phyloP scores from a whole-genome alignment of 2,113 vertebrate species.

The Danio rerio region DNA sequence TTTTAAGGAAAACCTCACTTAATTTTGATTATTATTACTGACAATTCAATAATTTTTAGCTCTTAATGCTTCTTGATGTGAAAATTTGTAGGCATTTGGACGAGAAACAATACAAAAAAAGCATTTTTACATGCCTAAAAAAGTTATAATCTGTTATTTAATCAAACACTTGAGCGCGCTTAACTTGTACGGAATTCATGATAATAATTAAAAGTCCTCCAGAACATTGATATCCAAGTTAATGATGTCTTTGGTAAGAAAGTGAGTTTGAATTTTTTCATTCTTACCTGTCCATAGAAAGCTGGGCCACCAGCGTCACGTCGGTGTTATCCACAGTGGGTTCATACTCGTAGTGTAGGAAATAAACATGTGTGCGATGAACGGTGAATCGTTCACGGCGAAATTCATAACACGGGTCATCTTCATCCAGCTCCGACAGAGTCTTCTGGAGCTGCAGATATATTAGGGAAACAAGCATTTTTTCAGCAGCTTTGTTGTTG shows the following conservation, averaged over 20 bases:
- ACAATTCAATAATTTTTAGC: too few species aligned
- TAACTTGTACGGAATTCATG: too few species aligned
- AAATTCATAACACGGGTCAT: conserved; percentile 97
- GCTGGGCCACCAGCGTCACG: conserved; percentile 95
- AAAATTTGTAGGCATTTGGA: too few species aligned
- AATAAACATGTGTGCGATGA: conserved; percentile 95
- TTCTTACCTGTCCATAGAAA: conserved; percentile 96
- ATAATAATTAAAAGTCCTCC: too few species aligned
- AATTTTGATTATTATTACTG: too few species aligned
- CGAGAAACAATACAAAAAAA: too few species aligned
- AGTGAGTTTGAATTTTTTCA: neutral
- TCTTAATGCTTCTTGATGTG: too few species aligned
- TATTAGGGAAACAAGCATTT: neutral
- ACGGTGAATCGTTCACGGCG: conserved; percentile 95
- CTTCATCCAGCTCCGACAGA: conserved; percentile 93
- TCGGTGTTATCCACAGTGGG: conserved; percentile 84
- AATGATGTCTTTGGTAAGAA: neutral
- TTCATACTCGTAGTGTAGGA: conserved; percentile 93
- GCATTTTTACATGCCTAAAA: too few species aligned
- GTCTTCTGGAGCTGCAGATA: conserved; percentile 92
- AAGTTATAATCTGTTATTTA: too few species aligned
- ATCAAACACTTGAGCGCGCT: too few species aligned
- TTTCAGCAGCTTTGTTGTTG: neutral
- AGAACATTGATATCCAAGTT: neutral
- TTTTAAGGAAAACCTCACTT: too few species aligned